Evolutionary conservation across 2,888 invertebrate genomes (phyloP).

Genomic region (Strigamia crassipes): DNA sequence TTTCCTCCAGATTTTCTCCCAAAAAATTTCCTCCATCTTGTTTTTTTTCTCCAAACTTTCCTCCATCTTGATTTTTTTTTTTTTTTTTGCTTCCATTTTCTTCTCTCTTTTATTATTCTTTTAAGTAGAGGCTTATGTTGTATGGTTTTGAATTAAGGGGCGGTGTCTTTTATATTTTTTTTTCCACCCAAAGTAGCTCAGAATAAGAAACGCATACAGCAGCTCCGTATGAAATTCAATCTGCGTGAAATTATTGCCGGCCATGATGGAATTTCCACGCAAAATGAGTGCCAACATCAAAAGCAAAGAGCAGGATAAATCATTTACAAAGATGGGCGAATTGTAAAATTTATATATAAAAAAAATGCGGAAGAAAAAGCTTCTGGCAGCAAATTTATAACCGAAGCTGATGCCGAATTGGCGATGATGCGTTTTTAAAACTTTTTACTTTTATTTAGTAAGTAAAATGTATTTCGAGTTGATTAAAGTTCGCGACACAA

Average conservation of each 20-base stretch:
- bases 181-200: background rate
- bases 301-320: background rate
- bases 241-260: constrained; percentile 4
- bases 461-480: too few relatives aligned
- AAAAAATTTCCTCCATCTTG: too few relatives aligned
- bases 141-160: background rate
- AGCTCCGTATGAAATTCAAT: constrained; percentile 4
- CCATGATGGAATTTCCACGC: background rate
- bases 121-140: background rate
- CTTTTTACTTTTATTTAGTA: too few relatives aligned
- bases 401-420: too few relatives aligned
- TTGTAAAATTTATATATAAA: background rate
- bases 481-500: background rate
- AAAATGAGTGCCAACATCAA: constrained; percentile 4
- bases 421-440: too few relatives aligned
- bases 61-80: too few relatives aligned
- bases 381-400: too few relatives aligned
- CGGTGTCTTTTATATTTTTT: background rate
- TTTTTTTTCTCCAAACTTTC: too few relatives aligned
- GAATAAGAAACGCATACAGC: background rate
- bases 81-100: background rate
- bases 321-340: background rate
- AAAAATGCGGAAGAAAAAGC: too few relatives aligned
- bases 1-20: too few relatives aligned
- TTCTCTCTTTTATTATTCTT: background rate